Percentiles rank a stretch among this genome's conserved stretches.
phyloP scores from a whole-genome alignment of 2,888 invertebrate genomes.

The Netelia inedita region DNA sequence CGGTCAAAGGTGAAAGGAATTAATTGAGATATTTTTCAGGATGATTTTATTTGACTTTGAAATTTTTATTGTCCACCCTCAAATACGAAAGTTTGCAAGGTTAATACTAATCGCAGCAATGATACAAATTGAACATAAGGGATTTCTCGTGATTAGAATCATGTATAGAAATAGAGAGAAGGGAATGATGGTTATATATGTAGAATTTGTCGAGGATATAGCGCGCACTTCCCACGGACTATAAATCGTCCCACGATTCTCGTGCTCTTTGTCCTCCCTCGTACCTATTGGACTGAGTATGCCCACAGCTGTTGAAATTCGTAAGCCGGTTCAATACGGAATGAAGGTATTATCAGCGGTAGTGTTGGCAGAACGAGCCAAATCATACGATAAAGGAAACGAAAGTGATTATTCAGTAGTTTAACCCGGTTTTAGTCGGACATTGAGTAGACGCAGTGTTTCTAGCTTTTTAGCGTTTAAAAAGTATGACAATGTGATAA shows the following conservation, averaged over 20 bases:
- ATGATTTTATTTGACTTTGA: too few relatives aligned
- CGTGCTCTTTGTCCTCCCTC: background rate
- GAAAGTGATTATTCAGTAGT: conserved; percentile 21
- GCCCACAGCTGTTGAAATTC: conserved; percentile 10
- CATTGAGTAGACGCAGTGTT: background rate
- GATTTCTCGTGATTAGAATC: background rate
- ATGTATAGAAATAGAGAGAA: background rate
- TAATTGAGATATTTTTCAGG: too few relatives aligned
- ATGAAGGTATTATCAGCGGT: conserved; percentile 17
- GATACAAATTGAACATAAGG: conserved; percentile 15
- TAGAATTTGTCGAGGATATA: conserved; percentile 20
- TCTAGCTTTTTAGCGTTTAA: background rate
- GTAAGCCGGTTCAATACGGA: background rate
- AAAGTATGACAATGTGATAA: too few relatives aligned
- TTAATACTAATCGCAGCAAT: background rate
- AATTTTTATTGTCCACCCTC: too few relatives aligned
- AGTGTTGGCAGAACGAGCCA: background rate
- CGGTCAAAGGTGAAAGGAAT: too few relatives aligned
- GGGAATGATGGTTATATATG: background rate
- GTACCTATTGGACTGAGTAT: background rate
- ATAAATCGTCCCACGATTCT: conserved; percentile 19
- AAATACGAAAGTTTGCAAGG: too few relatives aligned
- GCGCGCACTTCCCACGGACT: background rate
- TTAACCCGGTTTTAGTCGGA: background rate
- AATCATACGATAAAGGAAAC: background rate